A percentile compares a stretch with the other conserved stretches of the same genome.
phyloP scores from a whole-genome alignment of 2,113 vertebrate species.

The Cepphus grylle region DNA sequence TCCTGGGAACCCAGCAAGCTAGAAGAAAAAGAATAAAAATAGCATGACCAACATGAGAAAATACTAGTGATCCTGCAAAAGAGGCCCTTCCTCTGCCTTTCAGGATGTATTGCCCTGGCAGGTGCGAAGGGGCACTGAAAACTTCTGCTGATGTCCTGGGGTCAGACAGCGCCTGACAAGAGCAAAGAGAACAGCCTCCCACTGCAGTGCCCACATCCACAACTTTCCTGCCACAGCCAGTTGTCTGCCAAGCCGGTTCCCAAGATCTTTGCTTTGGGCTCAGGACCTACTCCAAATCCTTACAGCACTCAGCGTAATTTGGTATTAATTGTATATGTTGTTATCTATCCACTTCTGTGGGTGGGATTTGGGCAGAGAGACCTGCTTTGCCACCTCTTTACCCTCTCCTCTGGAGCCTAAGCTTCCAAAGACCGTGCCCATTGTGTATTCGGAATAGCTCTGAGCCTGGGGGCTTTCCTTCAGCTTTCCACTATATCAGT shows the following conservation, averaged over 20 bases:
- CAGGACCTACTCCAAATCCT: background rate
- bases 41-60: background rate
- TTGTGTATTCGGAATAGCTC: background rate
- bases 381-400: background rate
- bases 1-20: background rate
- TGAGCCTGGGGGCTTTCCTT: background rate
- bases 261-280: background rate
- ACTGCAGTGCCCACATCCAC: background rate
- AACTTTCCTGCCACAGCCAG: background rate
- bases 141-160: background rate
- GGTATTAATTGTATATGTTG: accelerated
- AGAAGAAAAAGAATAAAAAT: background rate
- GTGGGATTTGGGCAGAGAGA: background rate
- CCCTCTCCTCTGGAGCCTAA: background rate
- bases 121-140: background rate
- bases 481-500: background rate
- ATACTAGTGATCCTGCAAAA: background rate
- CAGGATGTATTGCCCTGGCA: background rate
- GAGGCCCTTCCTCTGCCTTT: background rate
- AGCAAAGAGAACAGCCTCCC: background rate
- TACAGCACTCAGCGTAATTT: background rate
- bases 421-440: background rate
- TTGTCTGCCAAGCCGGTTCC: background rate
- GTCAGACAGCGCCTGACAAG: background rate
- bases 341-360: background rate